Base-by-base conservation (phyloP, 2,113 vertebrate genomes). In the Haliaeetus leucogaster region DNA sequence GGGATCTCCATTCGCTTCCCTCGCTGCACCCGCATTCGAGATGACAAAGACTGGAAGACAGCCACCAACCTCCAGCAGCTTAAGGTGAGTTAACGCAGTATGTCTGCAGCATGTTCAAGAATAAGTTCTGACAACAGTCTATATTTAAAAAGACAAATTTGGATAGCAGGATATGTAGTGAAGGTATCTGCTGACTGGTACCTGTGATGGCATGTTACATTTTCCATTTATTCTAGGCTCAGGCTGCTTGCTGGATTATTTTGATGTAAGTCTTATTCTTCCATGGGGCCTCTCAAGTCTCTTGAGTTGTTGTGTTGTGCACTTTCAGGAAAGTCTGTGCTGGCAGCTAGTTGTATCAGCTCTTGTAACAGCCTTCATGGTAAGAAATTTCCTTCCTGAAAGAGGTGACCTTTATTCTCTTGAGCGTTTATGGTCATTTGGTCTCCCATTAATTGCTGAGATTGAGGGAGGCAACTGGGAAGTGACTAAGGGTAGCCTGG, bases 1-100 rank as follows among this genome's bases (percentile, higher is more conserved):
- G 99, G 99, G 26, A 99, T 99, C 98, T 99, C 99, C 82, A 99
- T 99, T 97, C 99, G 99, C 89, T 99, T 99, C 86, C 99, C 99
- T 26, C 99, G 99, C 81, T 99, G 99, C 97, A 99, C 99, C 4
- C 98, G 99, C 30, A 98, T 99, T 95, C 99, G 99, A 1, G 98
- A 99, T 4, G 99, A 99, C 98, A 99, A 99, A 86, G 99, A 99
- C 98, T 99, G 99, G 99, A 98, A 98, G 94, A 99, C 95, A 0
- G 99, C 99, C 93, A 99, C 99, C 93, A 99, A 98, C 97, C 97
- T 99, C 79, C 98, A 98, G 52, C 99, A 99, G 95, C 99, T 99
- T 3, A 99, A 98, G 98, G 99, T 99, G 91, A 82, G 83, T 17
- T 13, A 7, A 8, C 6, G 1, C 68, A 2, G 36, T 8, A 2